Conservation (phyloP, 2,888 invertebrate genomes). For the Pollenia angustigena region DNA sequence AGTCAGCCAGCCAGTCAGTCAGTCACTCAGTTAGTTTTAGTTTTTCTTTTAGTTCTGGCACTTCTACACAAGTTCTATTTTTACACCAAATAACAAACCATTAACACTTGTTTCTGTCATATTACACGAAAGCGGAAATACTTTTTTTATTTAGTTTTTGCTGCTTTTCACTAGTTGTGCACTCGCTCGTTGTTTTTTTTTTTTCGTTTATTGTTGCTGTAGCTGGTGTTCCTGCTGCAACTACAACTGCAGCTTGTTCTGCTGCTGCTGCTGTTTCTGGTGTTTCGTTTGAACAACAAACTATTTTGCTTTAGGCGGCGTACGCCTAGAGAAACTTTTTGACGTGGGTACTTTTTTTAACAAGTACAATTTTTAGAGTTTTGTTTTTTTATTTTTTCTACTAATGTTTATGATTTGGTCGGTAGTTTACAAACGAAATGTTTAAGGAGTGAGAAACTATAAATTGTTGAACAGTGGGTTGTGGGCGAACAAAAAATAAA, state of each 20-base stretch:
- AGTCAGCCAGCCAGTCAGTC: conserved; percentile 25
- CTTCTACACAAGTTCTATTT: conserved; percentile 56
- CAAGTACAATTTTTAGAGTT: conserved; percentile 35
- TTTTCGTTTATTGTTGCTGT: conserved; percentile 13
- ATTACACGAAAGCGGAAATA: conserved; percentile 74
- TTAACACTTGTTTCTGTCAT: conserved; percentile 76
- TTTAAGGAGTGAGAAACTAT: not conserved
- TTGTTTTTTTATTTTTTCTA: conserved; percentile 43
- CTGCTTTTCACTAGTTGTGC: not conserved
- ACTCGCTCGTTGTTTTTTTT: conserved; percentile 1
- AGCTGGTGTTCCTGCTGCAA: conserved; percentile 9
- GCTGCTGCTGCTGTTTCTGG: conserved; percentile 17
- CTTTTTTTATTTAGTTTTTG: conserved; percentile 44
- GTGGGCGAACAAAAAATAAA: not conserved
- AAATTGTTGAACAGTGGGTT: conserved; percentile 42
- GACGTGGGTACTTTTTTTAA: conserved; percentile 65
- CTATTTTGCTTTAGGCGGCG: conserved; percentile 66
- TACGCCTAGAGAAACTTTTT: conserved; percentile 72
- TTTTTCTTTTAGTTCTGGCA: conserved; percentile 55
- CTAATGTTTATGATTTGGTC: conserved; percentile 59
- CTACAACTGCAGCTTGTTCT: conserved; percentile 13
- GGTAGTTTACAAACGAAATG: conserved; percentile 41
- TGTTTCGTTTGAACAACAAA: conserved; percentile 64
- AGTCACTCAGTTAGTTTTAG: conserved; percentile 51
- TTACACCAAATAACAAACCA: conserved; percentile 73